These are phyloP conservation scores for Anarsia innoxiella DNA, from an alignment of 2,888 invertebrate genomes.

Conservation along the genomic window DNA sequence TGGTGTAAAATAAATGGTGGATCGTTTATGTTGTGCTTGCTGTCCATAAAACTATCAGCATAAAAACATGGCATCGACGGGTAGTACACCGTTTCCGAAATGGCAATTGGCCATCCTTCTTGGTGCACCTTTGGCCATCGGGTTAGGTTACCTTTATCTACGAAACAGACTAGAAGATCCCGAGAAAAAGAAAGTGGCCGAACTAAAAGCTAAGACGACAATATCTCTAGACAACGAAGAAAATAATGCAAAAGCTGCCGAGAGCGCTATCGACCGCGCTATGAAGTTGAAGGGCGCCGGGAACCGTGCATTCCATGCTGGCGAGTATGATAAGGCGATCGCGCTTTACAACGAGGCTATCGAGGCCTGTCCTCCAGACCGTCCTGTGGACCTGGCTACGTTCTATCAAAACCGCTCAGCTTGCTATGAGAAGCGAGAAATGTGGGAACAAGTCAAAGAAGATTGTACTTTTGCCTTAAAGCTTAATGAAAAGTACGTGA, in stretches of 20 bases:
- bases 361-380: constrained; percentile 86
- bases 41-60: constrained; percentile 19
- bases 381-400: constrained; percentile 85
- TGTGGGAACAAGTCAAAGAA: constrained; percentile 87
- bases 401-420: constrained; percentile 98
- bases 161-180: constrained; percentile 73
- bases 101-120: constrained; percentile 91
- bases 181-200: constrained; percentile 70
- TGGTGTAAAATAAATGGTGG: constrained; percentile 43
- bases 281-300: constrained; percentile 90
- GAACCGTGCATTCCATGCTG: constrained; percentile 88
- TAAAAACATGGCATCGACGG: constrained; percentile 62
- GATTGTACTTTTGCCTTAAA: constrained; percentile 92
- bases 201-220: constrained; percentile 70
- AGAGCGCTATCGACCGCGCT: constrained; percentile 82
- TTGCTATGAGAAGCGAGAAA: constrained; percentile 92
- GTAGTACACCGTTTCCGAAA: constrained; percentile 80
- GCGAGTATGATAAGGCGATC: constrained; percentile 94
- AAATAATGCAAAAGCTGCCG: constrained; percentile 51
- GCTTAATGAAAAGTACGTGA: constrained; percentile 89
- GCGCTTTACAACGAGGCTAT: constrained; percentile 94
- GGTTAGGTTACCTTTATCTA: constrained; percentile 86
- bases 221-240: constrained; percentile 78
- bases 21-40: constrained; percentile 37
- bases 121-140: constrained; percentile 88